Conservation (phyloP, 2,797 vertebrate species). For the Phrynocephalus vlangalii region DNA sequence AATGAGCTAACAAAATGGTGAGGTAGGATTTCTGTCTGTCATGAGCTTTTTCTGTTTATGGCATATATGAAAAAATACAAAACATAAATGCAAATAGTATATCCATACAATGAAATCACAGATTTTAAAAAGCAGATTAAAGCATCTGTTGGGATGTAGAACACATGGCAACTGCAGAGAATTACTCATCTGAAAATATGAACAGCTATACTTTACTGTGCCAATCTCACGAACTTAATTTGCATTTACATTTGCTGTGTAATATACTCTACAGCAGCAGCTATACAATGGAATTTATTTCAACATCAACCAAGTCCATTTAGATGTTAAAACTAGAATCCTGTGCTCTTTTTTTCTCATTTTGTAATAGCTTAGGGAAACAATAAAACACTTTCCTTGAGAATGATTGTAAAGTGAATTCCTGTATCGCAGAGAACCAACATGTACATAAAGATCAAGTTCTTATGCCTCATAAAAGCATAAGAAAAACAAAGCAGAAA, state of each 20-base stretch:
- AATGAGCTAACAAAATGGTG: constrained; percentile 57
- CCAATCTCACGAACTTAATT: constrained; percentile 71
- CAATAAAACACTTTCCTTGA: constrained; percentile 27
- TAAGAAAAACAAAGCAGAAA: not conserved
- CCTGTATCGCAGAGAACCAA: constrained; percentile 6
- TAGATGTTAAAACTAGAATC: constrained; percentile 30
- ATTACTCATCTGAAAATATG: constrained; percentile 63
- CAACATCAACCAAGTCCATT: constrained; percentile 34
- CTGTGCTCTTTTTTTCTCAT: not conserved
- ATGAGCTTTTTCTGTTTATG: constrained; percentile 27
- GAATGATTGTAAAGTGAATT: constrained; percentile 4
- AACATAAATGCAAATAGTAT: constrained; percentile 64
- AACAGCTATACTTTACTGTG: constrained; percentile 69
- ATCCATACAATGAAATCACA: constrained; percentile 68
- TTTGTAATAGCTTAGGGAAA: constrained; percentile 41
- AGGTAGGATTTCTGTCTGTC: constrained; percentile 49
- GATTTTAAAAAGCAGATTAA: constrained; percentile 73
- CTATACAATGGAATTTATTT: constrained; percentile 49
- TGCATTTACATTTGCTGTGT: constrained; percentile 70
- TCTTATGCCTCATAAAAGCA: not conserved
- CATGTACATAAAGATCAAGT: not conserved
- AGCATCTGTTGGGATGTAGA: constrained; percentile 61
- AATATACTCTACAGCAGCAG: constrained; percentile 13
- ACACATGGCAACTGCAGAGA: constrained; percentile 68
- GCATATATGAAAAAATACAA: constrained; percentile 58